Conservation (phyloP, 1,140 invertebrate species). For the Kradibia gibbosae region DNA sequence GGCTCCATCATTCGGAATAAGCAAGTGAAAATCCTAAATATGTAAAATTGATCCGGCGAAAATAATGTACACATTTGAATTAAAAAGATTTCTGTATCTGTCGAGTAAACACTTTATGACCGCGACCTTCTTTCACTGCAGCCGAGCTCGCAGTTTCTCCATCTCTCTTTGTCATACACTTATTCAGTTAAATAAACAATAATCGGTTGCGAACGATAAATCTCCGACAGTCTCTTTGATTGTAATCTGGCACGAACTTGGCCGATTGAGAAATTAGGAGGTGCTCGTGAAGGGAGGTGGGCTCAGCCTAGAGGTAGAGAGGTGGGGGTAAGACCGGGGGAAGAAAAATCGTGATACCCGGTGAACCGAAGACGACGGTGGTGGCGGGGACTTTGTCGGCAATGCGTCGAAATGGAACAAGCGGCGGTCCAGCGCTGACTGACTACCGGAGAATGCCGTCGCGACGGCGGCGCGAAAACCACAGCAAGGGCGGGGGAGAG, state of each 20-base stretch:
- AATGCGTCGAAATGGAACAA: slow-evolving; percentile 60
- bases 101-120: not conserved
- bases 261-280: too few relatives aligned
- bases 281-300: not conserved
- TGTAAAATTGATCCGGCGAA: not conserved
- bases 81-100: not conserved
- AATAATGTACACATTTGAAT: not conserved
- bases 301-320: not conserved
- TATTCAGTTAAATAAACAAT: slow-evolving; percentile 14
- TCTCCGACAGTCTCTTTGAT: slow-evolving; percentile 8
- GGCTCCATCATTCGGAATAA: not conserved
- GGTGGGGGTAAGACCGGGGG: not conserved
- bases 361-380: not conserved
- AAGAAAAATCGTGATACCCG: slow-evolving; percentile 33
- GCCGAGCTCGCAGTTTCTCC: not conserved
- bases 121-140: not conserved
- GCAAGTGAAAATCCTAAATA: not conserved
- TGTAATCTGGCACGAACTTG: not conserved
- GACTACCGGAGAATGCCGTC: slow-evolving; percentile 69
- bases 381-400: not conserved
- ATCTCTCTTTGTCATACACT: slow-evolving; percentile 14
- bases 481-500: slow-evolving; percentile 43
- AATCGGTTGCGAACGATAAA: not conserved
- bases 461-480: slow-evolving; percentile 63
- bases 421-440: slow-evolving; percentile 74